Percentiles rank a stretch among this genome's conserved stretches.
Evolutionary conservation across 1,140 invertebrate genomes (phyloP).

Genomic region (Campoletis sonorensis): DNA sequence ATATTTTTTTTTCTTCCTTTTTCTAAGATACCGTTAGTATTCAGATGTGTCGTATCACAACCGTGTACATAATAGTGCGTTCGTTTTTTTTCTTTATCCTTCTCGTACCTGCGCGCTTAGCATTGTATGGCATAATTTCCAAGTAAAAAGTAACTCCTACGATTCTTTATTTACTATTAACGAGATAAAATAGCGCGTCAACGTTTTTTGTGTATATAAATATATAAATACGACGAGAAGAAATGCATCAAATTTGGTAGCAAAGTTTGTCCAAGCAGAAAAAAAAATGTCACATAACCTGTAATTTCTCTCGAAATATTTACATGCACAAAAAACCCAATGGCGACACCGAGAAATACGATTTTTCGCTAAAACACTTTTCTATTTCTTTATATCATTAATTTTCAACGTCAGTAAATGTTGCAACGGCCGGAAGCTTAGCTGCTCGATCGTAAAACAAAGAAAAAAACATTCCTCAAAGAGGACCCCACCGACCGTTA

Average conservation of each 20-base stretch:
- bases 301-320: too few relatives aligned
- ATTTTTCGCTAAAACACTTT: too few relatives aligned
- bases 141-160: constrained; percentile 1
- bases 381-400: too few relatives aligned
- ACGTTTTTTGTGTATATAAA: neutral
- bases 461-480: neutral
- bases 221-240: neutral
- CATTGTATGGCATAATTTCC: constrained; percentile 50
- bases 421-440: neutral
- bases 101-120: constrained; percentile 57
- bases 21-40: constrained; percentile 53
- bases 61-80: constrained; percentile 57
- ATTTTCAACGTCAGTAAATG: too few relatives aligned
- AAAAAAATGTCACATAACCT: neutral
- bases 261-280: neutral
- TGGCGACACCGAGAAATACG: too few relatives aligned
- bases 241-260: neutral
- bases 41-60: constrained; percentile 55
- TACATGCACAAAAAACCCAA: too few relatives aligned
- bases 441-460: neutral
- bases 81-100: constrained; percentile 44
- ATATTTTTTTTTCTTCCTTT: constrained; percentile 23
- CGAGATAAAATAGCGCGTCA: neutral
- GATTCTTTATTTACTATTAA: constrained; percentile 31
- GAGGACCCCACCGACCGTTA: constrained; percentile 3